Conservation (phyloP, 2,797 vertebrate species). For the Melanotaenia trifasciata region DNA sequence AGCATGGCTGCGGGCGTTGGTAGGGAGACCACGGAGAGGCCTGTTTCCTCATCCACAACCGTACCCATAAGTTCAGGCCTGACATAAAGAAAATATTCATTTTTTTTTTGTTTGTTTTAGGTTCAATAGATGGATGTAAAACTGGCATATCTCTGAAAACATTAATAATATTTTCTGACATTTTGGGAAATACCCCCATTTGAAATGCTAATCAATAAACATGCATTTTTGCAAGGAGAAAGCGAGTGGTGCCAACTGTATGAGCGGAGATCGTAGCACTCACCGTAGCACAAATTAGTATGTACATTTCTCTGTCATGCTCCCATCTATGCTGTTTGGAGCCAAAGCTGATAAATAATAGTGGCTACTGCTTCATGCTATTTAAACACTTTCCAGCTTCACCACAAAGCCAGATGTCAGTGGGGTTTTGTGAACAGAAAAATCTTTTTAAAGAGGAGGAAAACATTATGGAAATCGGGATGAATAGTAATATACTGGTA, state of each 20-base stretch:
- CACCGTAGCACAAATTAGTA: background rate
- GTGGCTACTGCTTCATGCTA: background rate
- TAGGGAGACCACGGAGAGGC: slow-evolving; percentile 78
- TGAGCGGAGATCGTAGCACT: background rate
- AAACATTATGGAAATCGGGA: background rate
- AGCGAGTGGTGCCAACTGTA: background rate
- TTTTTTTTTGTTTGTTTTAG: background rate
- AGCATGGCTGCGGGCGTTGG: slow-evolving; percentile 74
- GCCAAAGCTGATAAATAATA: background rate
- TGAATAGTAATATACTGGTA: background rate
- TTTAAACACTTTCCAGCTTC: background rate
- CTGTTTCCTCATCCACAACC: slow-evolving; percentile 23
- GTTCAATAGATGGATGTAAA: background rate
- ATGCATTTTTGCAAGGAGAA: background rate
- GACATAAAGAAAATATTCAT: slow-evolving; percentile 15
- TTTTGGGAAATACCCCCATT: background rate
- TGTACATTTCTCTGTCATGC: background rate
- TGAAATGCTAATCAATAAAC: background rate
- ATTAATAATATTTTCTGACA: background rate
- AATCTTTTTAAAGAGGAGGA: background rate
- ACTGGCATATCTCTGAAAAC: background rate
- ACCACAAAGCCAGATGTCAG: background rate
- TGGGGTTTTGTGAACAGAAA: background rate
- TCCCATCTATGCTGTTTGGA: background rate
- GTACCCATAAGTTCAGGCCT: slow-evolving; percentile 55